Evolutionary conservation across 53 echinoderm and acorn worm genomes (phyloP).

Genomic region (Temnopleurus reevesii): DNA sequence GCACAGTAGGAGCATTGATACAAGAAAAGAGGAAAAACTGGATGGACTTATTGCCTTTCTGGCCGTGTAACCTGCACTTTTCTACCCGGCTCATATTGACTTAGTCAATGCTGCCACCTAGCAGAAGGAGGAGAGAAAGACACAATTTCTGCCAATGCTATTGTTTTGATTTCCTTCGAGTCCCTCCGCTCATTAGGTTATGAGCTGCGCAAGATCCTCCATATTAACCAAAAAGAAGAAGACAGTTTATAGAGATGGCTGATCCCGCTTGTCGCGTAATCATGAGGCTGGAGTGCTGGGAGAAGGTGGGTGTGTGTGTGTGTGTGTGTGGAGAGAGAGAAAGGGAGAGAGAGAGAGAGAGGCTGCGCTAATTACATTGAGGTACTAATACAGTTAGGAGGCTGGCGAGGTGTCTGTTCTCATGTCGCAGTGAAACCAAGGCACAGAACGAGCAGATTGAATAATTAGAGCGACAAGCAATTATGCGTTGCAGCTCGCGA

Average conservation of each 20-base stretch:
- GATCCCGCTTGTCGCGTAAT: conserved; percentile 29
- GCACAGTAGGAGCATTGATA: conserved; percentile 41
- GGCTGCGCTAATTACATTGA: conserved; percentile 33
- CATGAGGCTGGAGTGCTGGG: not conserved
- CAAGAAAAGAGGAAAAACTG: conserved; percentile 36
- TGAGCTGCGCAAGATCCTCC: conserved; percentile 24
- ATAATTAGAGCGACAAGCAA: conserved; percentile 91
- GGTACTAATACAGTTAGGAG: conserved; percentile 16
- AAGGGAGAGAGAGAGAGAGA: conserved; percentile 14
- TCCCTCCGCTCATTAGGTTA: conserved; percentile 56
- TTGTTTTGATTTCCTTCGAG: conserved; percentile 56
- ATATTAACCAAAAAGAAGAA: conserved; percentile 28
- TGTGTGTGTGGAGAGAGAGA: conserved; percentile 1
- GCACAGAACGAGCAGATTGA: conserved; percentile 67
- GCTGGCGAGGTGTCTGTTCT: conserved; percentile 57
- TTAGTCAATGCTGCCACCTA: conserved; percentile 21
- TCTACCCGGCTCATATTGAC: conserved; percentile 40
- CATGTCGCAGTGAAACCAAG: conserved; percentile 16
- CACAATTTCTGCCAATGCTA: conserved; percentile 38
- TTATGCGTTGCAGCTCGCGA: conserved; percentile 74
- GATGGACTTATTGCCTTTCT: conserved; percentile 36
- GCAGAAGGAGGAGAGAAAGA: conserved; percentile 30
- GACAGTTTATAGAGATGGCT: conserved; percentile 41
- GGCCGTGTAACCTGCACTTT: conserved; percentile 42
- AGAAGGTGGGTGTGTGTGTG: not conserved